Evolutionary conservation across 2,113 vertebrate species (phyloP).

Genomic region (Leucopsar rothschildi): DNA sequence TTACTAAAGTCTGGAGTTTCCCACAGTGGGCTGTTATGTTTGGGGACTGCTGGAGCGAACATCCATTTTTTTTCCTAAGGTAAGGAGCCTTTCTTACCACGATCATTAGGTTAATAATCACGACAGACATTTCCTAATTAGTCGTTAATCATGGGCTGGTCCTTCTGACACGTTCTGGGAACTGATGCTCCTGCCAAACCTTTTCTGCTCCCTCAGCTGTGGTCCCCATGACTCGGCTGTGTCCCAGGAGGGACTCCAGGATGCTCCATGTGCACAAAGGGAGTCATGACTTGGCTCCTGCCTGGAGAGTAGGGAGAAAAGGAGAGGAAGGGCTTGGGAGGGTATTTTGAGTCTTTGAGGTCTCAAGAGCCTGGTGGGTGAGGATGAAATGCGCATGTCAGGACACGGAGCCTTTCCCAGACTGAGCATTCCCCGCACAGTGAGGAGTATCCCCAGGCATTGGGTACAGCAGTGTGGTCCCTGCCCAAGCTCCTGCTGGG

Average conservation of each 20-base stretch:
- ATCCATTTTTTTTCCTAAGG: not conserved
- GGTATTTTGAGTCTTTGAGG: not conserved
- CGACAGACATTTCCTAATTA: not conserved
- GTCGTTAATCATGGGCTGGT: not conserved
- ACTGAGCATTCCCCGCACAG: not conserved
- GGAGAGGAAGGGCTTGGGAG: not conserved
- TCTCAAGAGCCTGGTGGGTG: not conserved
- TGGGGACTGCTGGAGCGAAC: not conserved
- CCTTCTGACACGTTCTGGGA: not conserved
- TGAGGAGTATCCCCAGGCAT: not conserved
- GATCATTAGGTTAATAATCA: not conserved
- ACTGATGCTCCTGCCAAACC: not conserved
- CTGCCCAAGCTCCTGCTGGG: fast-evolving
- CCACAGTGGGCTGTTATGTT: not conserved
- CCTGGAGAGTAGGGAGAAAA: not conserved
- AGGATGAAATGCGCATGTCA: fast-evolving
- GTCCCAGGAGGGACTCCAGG: not conserved
- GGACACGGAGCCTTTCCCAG: not conserved
- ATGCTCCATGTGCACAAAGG: not conserved
- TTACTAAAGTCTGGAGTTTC: not conserved
- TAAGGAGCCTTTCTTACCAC: not conserved
- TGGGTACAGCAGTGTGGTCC: fast-evolving
- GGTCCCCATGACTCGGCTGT: fast-evolving
- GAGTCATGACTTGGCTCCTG: not conserved
- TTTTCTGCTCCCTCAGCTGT: not conserved